Conservation (phyloP, 2,888 invertebrate species). For the Tachystola acroxantha region DNA sequence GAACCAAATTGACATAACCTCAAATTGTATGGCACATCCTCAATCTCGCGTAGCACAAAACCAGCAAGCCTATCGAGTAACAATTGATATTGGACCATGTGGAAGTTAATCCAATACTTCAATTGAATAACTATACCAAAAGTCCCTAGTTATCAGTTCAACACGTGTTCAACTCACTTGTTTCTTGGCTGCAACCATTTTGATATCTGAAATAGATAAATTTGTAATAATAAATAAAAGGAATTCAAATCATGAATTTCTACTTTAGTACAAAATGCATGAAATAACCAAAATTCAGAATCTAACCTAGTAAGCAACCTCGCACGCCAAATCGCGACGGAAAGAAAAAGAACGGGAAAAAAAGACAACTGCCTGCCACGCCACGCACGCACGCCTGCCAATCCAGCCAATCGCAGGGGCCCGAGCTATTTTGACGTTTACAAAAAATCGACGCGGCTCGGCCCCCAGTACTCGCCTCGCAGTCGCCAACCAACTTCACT, state of each 20-base stretch:
- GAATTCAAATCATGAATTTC: background rate
- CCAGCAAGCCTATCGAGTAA: slow-evolving; percentile 66
- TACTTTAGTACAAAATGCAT: background rate
- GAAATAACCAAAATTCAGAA: background rate
- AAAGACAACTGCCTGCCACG: no score
- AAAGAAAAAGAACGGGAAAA: background rate
- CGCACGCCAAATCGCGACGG: background rate
- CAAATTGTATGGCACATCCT: slow-evolving; percentile 50
- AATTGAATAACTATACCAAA: slow-evolving; percentile 36
- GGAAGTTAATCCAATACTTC: slow-evolving; percentile 29
- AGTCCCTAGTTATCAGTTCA: slow-evolving; percentile 34
- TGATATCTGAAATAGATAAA: slow-evolving; percentile 18
- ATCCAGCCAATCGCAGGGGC: no score
- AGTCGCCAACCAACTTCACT: no score
- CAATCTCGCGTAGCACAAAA: slow-evolving; percentile 60
- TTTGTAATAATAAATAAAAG: background rate
- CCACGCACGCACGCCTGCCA: no score
- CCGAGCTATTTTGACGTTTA: no score
- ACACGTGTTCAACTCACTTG: slow-evolving; percentile 80
- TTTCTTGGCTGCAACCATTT: slow-evolving; percentile 93
- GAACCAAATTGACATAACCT: no score
- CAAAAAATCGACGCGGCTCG: no score
- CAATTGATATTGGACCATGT: slow-evolving; percentile 48
- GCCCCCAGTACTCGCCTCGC: no score
- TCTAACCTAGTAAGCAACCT: background rate